phyloP scores from a whole-genome alignment of 2,113 vertebrate species.

The Platycercus adscitus region DNA sequence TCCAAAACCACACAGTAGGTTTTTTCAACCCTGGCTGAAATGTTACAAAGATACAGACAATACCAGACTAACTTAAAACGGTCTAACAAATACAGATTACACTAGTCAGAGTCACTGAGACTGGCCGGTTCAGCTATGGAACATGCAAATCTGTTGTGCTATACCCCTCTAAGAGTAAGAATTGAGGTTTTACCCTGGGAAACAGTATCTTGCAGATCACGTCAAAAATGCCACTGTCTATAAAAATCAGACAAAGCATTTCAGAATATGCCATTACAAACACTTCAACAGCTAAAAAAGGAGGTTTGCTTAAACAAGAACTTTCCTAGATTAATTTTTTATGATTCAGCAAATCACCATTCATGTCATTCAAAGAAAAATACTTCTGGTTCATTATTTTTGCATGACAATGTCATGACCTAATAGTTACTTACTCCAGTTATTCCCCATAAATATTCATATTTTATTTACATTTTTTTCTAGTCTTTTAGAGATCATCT shows the following conservation, averaged over 20 bases:
- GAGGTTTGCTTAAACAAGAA: not conserved
- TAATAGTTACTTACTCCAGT: slow-evolving; percentile 27
- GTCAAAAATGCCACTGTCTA: not conserved
- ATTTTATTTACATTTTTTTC: slow-evolving; percentile 38
- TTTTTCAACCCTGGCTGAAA: not conserved
- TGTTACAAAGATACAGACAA: not conserved
- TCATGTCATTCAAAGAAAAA: not conserved
- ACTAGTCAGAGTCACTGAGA: not conserved
- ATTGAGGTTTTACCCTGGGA: not conserved
- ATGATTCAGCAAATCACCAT: slow-evolving; percentile 1
- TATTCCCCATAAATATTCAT: slow-evolving; percentile 29
- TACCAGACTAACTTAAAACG: not conserved
- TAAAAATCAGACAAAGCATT: not conserved
- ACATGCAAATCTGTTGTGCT: not conserved
- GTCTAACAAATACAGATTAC: not conserved
- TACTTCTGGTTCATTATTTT: not conserved
- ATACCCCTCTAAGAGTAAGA: rapidly evolving
- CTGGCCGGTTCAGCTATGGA: not conserved
- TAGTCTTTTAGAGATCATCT: not conserved
- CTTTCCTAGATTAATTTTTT: not conserved
- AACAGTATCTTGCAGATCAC: not conserved
- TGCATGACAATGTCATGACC: not conserved
- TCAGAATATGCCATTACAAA: not conserved
- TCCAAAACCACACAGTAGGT: not conserved
- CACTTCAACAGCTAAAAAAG: not conserved